A percentile compares a stretch with the other conserved stretches of the same genome.
Conservation (phyloP, 2,113 vertebrate species). For the Misgurnus mizolepis region DNA sequence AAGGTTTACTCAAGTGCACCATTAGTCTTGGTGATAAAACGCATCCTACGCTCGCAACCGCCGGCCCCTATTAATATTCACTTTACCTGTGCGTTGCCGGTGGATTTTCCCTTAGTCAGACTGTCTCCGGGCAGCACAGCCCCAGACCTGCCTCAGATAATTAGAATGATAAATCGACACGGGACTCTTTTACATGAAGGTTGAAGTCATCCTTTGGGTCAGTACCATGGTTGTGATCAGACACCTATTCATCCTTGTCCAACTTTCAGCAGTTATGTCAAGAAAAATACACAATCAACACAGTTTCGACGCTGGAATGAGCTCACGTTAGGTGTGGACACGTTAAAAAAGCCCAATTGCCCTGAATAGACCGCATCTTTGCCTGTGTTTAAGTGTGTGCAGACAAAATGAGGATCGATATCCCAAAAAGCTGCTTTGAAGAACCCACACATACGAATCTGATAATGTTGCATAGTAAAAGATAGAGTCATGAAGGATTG, state of each 20-base stretch:
- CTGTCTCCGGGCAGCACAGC: conserved; percentile 58
- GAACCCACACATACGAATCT: conserved; percentile 62
- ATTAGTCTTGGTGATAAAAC: conserved; percentile 75
- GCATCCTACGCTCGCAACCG: conserved; percentile 51
- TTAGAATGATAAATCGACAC: conserved; percentile 73
- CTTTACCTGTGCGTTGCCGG: conserved; percentile 41
- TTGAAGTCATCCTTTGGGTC: conserved; percentile 38
- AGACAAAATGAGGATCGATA: conserved; percentile 35
- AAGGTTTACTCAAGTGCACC: conserved; percentile 61
- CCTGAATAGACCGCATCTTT: conserved; percentile 38
- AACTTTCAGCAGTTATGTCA: conserved; percentile 46
- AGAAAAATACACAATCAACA: conserved; percentile 44
- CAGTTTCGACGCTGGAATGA: conserved; percentile 55
- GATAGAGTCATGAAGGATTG: conserved; percentile 62
- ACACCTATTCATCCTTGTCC: conserved; percentile 42
- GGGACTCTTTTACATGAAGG: conserved; percentile 41
- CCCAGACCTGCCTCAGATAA: conserved; percentile 68
- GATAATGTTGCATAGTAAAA: conserved; percentile 60
- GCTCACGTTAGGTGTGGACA: conserved; percentile 61
- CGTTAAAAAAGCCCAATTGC: conserved; percentile 55
- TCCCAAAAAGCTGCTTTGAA: conserved; percentile 48
- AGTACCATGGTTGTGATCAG: conserved; percentile 43
- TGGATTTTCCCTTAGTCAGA: conserved; percentile 70
- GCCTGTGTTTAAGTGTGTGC: conserved; percentile 21
- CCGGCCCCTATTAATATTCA: conserved; percentile 70